Evolutionary conservation across 2,888 invertebrate genomes (phyloP), one percentile per base, ranked within the genome.

Genomic region (Tolmerus cingulatus): DNA sequence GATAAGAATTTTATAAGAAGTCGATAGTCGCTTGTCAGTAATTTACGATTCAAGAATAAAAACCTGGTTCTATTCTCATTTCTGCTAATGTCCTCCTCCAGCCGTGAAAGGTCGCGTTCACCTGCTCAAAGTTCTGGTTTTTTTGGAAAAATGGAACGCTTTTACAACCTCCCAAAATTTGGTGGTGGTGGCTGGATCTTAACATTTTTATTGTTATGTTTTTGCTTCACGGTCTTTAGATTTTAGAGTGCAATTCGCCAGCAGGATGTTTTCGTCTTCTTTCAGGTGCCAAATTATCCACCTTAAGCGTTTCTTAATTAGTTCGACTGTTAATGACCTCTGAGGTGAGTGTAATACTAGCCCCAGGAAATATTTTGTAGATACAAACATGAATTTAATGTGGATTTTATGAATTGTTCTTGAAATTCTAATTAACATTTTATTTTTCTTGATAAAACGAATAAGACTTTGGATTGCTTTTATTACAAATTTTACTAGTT

Each of bases 121-220:
- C 19, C 76, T 34, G 76, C 3, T 37, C 16, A n/a, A 19, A 40
- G 40, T 37, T 43, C 43, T 77, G 12, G 23, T 40, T 40, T 40
- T n/a, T 43, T 78, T 46, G n/a, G 46, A 23, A 34, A 76, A 78
- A 78, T 43, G 78, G 78, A 78, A 78, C 40, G 76, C 34, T 76
- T 37, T 76, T 76, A 76, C 37, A 76, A 76, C 76, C 23, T 78
- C 27, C 43, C 23, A 43, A 78, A 46, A 78, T 78, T 12, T 23
- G 19, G 9, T 66, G 23, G 2, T 23, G 9, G 12, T 40, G 12
- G 40, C 37, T 57, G 12, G 66, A 23, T 23, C 27, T 66, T 66
- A 66, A 27, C 66, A 66, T 66, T 66, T 66, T 66, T 66, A 66
- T 66, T 66, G 27, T 66, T 19, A 5, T 66, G 66, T 66, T 66